Evolutionary conservation across 2,797 vertebrate species (phyloP).

Genomic region (Stomatorhinus walkeri): DNA sequence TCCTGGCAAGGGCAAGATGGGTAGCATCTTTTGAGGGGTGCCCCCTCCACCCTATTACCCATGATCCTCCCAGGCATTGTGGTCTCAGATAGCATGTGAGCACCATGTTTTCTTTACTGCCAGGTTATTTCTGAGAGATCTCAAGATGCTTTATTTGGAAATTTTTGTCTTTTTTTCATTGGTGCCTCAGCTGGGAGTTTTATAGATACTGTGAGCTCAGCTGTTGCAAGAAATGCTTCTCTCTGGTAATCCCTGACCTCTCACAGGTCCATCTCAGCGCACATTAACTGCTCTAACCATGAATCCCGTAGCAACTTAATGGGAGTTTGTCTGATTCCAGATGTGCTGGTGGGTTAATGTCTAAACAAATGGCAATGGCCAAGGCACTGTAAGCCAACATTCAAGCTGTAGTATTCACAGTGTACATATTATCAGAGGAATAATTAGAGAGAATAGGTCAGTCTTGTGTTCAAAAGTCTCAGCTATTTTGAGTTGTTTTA

Average conservation of each 20-base stretch:
- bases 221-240: conserved; percentile 45
- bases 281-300: background rate
- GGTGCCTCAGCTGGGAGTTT: conserved; percentile 38
- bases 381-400: background rate
- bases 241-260: conserved; percentile 47
- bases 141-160: background rate
- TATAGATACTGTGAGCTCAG: conserved; percentile 53
- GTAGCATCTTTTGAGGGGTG: background rate
- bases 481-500: background rate
- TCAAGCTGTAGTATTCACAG: background rate
- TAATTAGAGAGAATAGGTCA: background rate
- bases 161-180: conserved; percentile 1
- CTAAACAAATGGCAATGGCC: background rate
- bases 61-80: background rate
- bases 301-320: background rate
- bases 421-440: background rate
- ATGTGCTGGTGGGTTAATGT: background rate
- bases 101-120: background rate
- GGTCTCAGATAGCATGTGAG: background rate
- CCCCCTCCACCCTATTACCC: background rate
- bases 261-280: conserved; percentile 43
- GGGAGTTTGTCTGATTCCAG: background rate
- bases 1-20: background rate
- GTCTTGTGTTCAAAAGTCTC: background rate
- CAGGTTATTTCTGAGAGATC: background rate